phyloP scores from a whole-genome alignment of 2,797 vertebrate genomes.

The Phaenicophaeus curvirostris region DNA sequence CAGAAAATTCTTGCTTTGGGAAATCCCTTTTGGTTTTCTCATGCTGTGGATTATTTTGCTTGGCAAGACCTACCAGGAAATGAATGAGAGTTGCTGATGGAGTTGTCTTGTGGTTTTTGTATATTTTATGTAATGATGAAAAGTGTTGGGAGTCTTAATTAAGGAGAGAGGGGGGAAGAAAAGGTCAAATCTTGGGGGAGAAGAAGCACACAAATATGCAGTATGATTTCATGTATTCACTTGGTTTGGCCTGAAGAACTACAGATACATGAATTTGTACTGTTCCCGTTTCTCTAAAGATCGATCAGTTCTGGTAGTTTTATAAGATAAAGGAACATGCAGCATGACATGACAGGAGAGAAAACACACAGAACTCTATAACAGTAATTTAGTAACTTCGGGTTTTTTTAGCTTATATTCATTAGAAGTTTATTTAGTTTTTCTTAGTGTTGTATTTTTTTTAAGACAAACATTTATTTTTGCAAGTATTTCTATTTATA shows the following conservation, averaged over 20 bases:
- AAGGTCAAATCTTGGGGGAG: not conserved
- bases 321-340: not conserved
- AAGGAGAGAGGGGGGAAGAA: not conserved
- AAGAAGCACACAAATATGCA: not conserved
- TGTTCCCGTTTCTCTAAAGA: not conserved
- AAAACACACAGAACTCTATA: not conserved
- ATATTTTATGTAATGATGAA: constrained; percentile 24
- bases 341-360: not conserved
- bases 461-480: not conserved
- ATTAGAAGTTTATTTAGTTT: not conserved
- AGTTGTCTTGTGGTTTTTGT: not conserved
- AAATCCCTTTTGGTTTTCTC: constrained; percentile 24
- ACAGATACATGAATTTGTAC: not conserved
- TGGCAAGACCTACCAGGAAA: not conserved
- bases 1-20: not conserved
- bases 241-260: not conserved
- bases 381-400: not conserved
- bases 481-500: not conserved
- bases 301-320: not conserved
- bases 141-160: not conserved
- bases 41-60: constrained; percentile 37
- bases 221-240: not conserved
- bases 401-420: not conserved
- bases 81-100: constrained; percentile 8
- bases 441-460: not conserved